Percentiles rank a stretch among this genome's conserved stretches.
phyloP scores from a whole-genome alignment of 2,888 invertebrate genomes.

The Coelinius sp. region DNA sequence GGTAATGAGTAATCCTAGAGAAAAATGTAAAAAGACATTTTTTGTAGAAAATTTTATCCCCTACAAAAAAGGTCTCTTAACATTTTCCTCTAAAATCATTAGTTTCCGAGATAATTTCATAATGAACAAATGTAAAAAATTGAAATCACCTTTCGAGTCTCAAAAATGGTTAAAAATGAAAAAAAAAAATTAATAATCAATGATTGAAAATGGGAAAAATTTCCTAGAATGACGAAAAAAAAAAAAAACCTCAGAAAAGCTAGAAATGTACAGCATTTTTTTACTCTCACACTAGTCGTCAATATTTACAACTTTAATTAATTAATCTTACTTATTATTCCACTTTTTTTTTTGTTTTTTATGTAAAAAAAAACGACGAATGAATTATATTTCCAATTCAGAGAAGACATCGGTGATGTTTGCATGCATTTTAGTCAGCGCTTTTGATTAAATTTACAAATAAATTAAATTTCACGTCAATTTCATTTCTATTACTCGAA shows the following conservation, averaged over 20 bases:
- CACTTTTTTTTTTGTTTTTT: not conserved
- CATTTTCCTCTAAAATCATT: no score
- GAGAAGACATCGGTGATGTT: conserved; percentile 31
- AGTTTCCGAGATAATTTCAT: no score
- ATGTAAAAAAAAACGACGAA: not conserved
- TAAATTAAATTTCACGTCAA: conserved; percentile 7
- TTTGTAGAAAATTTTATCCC: no score
- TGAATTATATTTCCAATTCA: not conserved
- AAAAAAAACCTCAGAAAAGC: conserved; percentile 16
- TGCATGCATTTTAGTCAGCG: conserved; percentile 11
- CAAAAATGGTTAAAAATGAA: no score
- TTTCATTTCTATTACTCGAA: not conserved
- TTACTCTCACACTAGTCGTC: not conserved
- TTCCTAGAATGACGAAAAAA: not conserved
- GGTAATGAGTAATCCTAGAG: no score
- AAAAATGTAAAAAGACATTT: no score
- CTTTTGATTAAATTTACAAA: not conserved
- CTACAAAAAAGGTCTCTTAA: no score
- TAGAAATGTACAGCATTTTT: conserved; percentile 35
- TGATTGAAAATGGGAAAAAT: no score
- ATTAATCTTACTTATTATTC: not conserved
- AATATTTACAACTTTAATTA: conserved; percentile 34
- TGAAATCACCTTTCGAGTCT: no score
- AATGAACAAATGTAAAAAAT: no score
- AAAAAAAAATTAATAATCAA: not conserved